Evolutionary conservation across 1,140 invertebrate genomes (phyloP).

Genomic region (Leguminivora glycinivorella): DNA sequence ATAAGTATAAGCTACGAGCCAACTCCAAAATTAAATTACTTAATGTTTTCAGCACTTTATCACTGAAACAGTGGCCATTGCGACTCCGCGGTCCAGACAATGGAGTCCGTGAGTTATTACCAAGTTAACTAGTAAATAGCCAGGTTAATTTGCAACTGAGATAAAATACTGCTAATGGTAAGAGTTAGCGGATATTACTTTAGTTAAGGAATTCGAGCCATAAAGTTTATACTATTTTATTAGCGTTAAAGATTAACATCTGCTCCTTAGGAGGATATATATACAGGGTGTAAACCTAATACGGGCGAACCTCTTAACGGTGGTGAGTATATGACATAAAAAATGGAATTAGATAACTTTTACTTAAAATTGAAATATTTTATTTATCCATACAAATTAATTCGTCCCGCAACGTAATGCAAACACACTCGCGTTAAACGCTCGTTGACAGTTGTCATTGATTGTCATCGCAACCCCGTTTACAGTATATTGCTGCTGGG

Average conservation of each 20-base stretch:
- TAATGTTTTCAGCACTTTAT: slow-evolving; percentile 9
- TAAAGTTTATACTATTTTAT: not conserved
- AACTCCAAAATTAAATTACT: slow-evolving; percentile 9
- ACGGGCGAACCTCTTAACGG: too few species aligned
- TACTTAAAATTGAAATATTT: too few species aligned
- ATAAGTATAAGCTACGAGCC: not conserved
- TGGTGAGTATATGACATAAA: too few species aligned
- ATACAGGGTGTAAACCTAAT: too few species aligned
- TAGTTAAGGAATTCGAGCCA: not conserved
- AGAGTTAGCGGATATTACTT: not conserved
- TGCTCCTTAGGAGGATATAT: too few species aligned
- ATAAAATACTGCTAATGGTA: not conserved
- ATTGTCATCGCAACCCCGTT: too few species aligned
- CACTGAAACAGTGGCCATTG: not conserved
- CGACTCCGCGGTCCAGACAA: slow-evolving; percentile 9
- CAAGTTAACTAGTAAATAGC: slow-evolving; percentile 1
- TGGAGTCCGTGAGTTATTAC: not conserved
- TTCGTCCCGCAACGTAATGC: too few species aligned
- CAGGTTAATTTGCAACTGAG: slow-evolving; percentile 7
- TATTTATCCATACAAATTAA: too few species aligned
- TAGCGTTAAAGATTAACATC: not conserved
- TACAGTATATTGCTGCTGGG: too few species aligned
- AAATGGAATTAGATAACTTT: too few species aligned
- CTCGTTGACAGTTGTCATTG: too few species aligned
- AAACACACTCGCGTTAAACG: too few species aligned